phyloP scores from a whole-genome alignment of 1,140 invertebrate genomes.

The Pseudoatta argentina region DNA sequence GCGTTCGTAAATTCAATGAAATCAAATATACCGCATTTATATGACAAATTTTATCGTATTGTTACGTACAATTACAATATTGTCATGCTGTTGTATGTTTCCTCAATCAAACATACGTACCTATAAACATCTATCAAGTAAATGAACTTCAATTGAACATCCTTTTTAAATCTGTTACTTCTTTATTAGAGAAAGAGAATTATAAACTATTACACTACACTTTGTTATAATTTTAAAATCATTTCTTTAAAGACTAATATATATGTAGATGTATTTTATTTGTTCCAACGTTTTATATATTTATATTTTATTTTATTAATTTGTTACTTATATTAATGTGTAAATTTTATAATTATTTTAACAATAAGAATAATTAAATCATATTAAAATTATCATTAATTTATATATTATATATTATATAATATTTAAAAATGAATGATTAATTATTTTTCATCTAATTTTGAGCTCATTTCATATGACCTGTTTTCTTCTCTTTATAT shows the following conservation, averaged over 20 bases:
- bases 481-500: too few species aligned
- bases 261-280: background rate
- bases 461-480: too few species aligned
- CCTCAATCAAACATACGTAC: background rate
- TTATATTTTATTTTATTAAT: too few species aligned
- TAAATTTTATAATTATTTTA: too few species aligned
- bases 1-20: conserved; percentile 18
- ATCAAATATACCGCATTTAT: conserved; percentile 24
- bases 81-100: background rate
- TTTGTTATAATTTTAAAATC: background rate
- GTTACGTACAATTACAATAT: conserved; percentile 17
- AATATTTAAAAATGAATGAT: too few species aligned
- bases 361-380: too few species aligned
- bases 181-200: background rate
- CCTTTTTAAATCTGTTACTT: background rate
- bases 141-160: background rate
- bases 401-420: too few species aligned
- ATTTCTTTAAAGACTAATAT: background rate
- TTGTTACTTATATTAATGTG: too few species aligned
- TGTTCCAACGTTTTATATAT: too few species aligned
- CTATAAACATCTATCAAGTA: background rate
- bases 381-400: too few species aligned
- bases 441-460: too few species aligned
- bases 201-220: background rate
- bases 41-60: conserved; percentile 2